Base-by-base conservation (phyloP, 2,797 vertebrate genomes). In the Adelosebastes latens region DNA sequence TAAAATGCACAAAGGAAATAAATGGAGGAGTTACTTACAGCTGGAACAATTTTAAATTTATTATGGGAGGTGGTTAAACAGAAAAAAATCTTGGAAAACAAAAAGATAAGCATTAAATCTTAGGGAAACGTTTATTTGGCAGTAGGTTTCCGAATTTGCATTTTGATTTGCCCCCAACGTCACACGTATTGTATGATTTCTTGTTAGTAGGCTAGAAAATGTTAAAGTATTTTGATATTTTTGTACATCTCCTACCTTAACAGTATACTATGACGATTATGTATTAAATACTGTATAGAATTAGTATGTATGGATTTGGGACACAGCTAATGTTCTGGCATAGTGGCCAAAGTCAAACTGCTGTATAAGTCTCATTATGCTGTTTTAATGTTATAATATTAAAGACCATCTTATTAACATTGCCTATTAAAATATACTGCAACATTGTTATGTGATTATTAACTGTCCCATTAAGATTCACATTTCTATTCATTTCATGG, bases 1-100 rank as follows among this genome's bases (percentile, higher is more conserved):
- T 56, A 25, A 25, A 56, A 25, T 6, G 22, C 53, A 56, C 2
- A 25, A 56, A 25, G 53, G 55, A 56, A 25, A 56, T 22, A 46
- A 46, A 46, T 46, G 0, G 20, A n/a, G 20, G 18, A n/a, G 22
- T 25, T 25, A 0, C 55, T 56, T 56, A 25, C 55, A 25, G 55
- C 11, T 56, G 25, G 1, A 59, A 58, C 12, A 27, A 46, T 16
- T 7, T 7, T 25, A 59, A 4, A 22, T 59, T 4, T 0, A 56
- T 25, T 16, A 13, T 20, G 20, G 24, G 24, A 7, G 24, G 55
- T 59, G 14, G 24, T 59, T 25, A 59, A 59, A 59, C 3, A 5
- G 14, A 29, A 59, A 59, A 59, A 59, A 4, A 25, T 59, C 13
- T 18, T 29, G 25, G 1, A 25, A 25, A 56, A 56, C 49, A n/a